Conservation (phyloP, 2,797 vertebrate species). For the Brachyrhaphis roseni region DNA sequence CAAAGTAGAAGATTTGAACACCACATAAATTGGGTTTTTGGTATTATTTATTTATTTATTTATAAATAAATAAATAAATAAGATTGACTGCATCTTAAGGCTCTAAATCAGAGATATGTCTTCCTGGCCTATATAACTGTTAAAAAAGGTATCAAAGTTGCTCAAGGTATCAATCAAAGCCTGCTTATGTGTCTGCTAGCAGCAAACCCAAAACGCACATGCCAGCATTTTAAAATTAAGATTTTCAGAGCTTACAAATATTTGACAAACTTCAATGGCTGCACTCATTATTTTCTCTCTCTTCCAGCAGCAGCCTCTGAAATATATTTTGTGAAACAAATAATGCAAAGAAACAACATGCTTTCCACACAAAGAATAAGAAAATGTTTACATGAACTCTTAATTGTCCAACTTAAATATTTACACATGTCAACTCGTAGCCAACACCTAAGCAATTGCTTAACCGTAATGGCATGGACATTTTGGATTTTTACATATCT, state of each 20-base stretch:
- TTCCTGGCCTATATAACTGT: conserved; percentile 26
- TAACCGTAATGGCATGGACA: conserved; percentile 33
- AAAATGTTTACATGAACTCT: conserved; percentile 39
- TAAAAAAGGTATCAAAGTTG: conserved; percentile 39
- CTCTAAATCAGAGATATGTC: conserved; percentile 33
- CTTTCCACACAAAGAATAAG: conserved; percentile 21
- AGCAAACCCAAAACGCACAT: conserved; percentile 2
- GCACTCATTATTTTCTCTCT: neutral
- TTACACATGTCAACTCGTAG: conserved; percentile 21
- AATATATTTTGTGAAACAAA: neutral
- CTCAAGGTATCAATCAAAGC: conserved; percentile 46
- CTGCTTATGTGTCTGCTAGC: conserved; percentile 12
- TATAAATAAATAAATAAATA: no score
- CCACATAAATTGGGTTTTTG: neutral
- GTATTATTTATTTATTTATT: no score
- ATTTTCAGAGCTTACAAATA: conserved; percentile 26
- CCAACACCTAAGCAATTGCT: conserved; percentile 38
- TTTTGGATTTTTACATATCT: neutral
- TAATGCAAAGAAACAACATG: conserved; percentile 15
- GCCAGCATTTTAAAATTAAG: conserved; percentile 19
- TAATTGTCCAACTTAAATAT: conserved; percentile 34
- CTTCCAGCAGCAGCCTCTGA: neutral
- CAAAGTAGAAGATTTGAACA: neutral
- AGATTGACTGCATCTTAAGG: conserved; percentile 19
- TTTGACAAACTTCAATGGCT: conserved; percentile 23